Evolutionary conservation across 2,888 invertebrate species (phyloP), one percentile per base, ranked within the genome.

Genomic region (Scaptomyza tumidula): DNA sequence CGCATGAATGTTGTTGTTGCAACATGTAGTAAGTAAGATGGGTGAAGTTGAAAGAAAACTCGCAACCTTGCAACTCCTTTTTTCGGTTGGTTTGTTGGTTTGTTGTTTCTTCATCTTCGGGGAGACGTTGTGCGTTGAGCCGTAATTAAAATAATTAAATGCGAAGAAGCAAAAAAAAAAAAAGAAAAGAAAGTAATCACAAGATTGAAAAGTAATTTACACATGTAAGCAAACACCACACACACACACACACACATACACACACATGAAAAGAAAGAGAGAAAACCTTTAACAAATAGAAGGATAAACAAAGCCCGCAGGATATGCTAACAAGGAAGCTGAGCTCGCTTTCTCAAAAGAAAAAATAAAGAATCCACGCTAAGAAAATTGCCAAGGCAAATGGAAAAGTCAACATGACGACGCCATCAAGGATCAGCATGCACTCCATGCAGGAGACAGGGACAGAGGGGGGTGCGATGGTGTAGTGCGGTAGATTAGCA

Each of bases 101-200:
- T 0, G n/a, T 3, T 4, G 6, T 13, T 11, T 13, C 13, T 44
- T 13, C 10, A 6, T 13, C 13, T 44, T 13, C 10, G 13, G 16
- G 13, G 7, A 13, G 6, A n/a, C 43, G n/a, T n/a, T 69, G 82
- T 82, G 77, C 78, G 69, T 60, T 80, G 78, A 67, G 71, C 39
- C 86, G 86, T 90, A 90, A 90, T 90, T 90, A 90, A 90, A 90
- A 84, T 90, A 90, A 90, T 90, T 90, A 90, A 90, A 90, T 88
- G 86, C 68, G 59, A 75, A 4, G 24, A 2, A 1, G 19, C 1
- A 1, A 86, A 79, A 24, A 24, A 19, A 1, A 86, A 79, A 24
- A 24, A 24, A 78, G 85, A 79, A 52, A 39, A 52, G 50, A 24
- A 50, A 78, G 81, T 81, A 89, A 90, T 86, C 85, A 81, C 83